Base-by-base conservation (phyloP, 2,888 invertebrate species). In the Cistogaster globosa region DNA sequence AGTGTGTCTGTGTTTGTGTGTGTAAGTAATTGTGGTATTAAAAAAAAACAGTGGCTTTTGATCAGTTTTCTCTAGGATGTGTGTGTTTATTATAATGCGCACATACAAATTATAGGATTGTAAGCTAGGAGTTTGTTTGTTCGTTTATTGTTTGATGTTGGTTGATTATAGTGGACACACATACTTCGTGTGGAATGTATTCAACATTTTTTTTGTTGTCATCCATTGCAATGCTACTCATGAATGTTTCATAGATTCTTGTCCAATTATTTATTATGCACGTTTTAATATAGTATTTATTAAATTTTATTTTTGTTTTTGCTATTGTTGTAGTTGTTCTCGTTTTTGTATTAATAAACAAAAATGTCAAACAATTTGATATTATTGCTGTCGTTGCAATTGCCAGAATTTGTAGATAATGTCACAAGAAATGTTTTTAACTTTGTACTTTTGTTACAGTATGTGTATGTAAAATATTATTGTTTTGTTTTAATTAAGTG, bases 221-320 rank as follows among this genome's bases (percentile, higher is more conserved):
- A n/a, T n/a, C 42, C 26, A 42, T 26, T 68, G 69, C 51, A 53
- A 45, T 42, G 36, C 48, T 16, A 45, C 60, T 62, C 80, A 60
- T 82, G 57, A 82, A 75, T 82, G 74, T 81, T 85, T 77, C 78
- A 82, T 75, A 75, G 82, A 77, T 75, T 82, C 74, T 82, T 74
- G 68, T 74, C 63, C 79, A 79, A 80, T 86, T 80, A 83, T 86
- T 83, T 84, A 84, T 84, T 83, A 86, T 86, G 86, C 81, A 77
- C 82, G 79, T 82, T 86, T 86, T 86, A 86, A 86, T 86, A 84
- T 86, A 84, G 83, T 78, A 83, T 84, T 84, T 86, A 86, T 86
- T 84, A 84, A 86, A 84, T 84, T 86, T 82, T 75, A 20, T 79
- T 51, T 22, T 77, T 51, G 36, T 60, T 32, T 0, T 62, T 26